Conservation (phyloP, 2,113 vertebrate genomes). For the Beaufortia kweichowensis region DNA sequence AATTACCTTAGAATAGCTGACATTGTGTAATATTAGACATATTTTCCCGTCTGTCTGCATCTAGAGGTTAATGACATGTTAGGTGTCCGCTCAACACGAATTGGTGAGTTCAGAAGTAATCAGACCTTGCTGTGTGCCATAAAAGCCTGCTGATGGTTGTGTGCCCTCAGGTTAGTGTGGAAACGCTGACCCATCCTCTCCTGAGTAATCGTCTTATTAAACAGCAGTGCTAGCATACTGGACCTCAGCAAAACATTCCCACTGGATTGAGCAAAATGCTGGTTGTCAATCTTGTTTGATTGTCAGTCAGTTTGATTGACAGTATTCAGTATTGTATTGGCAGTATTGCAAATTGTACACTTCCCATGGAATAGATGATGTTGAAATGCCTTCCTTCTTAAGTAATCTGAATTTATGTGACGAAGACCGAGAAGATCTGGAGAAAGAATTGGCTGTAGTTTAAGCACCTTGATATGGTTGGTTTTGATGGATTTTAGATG, state of each 20-base stretch:
- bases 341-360: too few species aligned
- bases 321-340: neutral
- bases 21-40: neutral
- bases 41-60: neutral
- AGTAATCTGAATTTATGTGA: too few species aligned
- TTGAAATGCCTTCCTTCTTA: too few species aligned
- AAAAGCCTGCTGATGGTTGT: conserved; percentile 23
- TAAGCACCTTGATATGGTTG: too few species aligned
- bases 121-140: neutral
- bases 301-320: neutral
- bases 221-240: conserved; percentile 23
- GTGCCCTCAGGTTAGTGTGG: conserved; percentile 13
- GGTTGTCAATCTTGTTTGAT: neutral
- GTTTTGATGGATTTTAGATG: too few species aligned
- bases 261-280: neutral
- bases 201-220: conserved; percentile 50
- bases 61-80: conserved; percentile 29
- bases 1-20: neutral
- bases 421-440: too few species aligned
- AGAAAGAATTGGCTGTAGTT: too few species aligned
- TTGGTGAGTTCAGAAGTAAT: conserved; percentile 13
- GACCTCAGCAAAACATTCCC: conserved; percentile 23
- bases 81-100: conserved; percentile 2
- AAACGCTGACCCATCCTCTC: conserved; percentile 40
- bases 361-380: too few species aligned